Evolutionary conservation across 2,113 vertebrate genomes (phyloP), one percentile per base, ranked within the genome.

Genomic region (Vulpes lagopus): DNA sequence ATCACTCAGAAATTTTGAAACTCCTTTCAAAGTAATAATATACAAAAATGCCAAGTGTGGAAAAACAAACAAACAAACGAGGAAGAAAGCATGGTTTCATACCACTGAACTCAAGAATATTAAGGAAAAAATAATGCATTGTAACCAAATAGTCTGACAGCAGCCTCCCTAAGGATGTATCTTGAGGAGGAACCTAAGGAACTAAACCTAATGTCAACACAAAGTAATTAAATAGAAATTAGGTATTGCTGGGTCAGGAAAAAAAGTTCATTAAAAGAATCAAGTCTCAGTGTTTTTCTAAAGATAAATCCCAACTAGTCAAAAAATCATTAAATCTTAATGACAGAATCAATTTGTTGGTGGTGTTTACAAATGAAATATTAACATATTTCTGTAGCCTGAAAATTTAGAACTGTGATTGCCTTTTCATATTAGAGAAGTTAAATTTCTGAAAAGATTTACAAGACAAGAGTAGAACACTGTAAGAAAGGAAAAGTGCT

Each of bases 271-370:
- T 97, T 96, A 98, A 94, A 88, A 71, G 38, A 97, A 85, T 93
- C 65, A 85, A 80, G 84, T 73, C 71, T 97, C 87, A 53, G 32
- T 94, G 94, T 97, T 97, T 95, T 92, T 69, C 84, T 94, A 91
- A 93, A 86, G 92, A 94, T 94, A 96, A 96, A 82, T 85, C 51
- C 14, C 32, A 94, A 55, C 71, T 94, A 91, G 79, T 85, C 85
- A 93, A 94, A 95, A 96, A 95, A 95, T 85, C 96, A 96, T 96
- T 95, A 96, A 97, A 85, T 88, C 84, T 98, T 94, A 95, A 94
- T 95, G 92, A 82, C 94, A 94, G 88, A 94, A 32, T 91, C 80
- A 80, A 86, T 67, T 85, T 96, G 84, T 89, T 85, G 65, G 11
- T 71, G 17, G 23, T 94, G 82, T 91, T 96, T 95, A 96, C 76